Base-by-base conservation (phyloP, 2,797 vertebrate genomes). In the Schizopygopsis pylzovi region DNA sequence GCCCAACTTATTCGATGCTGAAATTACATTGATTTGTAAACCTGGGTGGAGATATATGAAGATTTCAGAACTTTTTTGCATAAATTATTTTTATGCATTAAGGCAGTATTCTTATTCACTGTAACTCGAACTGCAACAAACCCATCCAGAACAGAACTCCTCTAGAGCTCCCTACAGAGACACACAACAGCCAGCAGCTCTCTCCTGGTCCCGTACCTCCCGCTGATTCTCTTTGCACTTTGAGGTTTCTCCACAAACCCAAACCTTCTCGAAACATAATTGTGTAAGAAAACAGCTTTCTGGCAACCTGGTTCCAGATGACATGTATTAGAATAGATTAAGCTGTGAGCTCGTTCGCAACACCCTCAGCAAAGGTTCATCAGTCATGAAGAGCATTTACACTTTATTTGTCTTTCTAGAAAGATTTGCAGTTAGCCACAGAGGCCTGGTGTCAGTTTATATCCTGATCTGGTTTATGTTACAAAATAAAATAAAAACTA, bases 311-410 rank as follows among this genome's bases (percentile, higher is more conserved):
- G 73, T 54, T 37, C 15, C 28, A 54, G 28, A 52, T 76, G 39
- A n/a, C 39, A 43, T 70, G 39, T 70, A 43, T 71, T 43, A 71
- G 10, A 71, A 71, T n/a, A 22, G 39, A 71, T 71, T 71, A 20
- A 43, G 68, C 68, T 20, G 9, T n/a, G 47, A 33, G 73, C 16
- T 37, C 11, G 16, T 54, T 76, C 28, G 10, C 16, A 54, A 54
- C 47, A 37, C 45, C 15, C 15, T 72, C 22, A 72, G 12, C 70
- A 45, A 25, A 49, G 45, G 4, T 52, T 73, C 2, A 75, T 75
- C 72, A 33, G 6, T 15, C 25, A 7, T 75, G 4, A 6, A 37
- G 16, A 76, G 73, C 9, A 54, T 76, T 37, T 75, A 75, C 25
- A 49, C 9, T 37, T 75, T 49, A 49, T 73, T 75, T 75, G 1